phyloP scores from a whole-genome alignment of 2,797 vertebrate genomes.

The Mus spretus region DNA sequence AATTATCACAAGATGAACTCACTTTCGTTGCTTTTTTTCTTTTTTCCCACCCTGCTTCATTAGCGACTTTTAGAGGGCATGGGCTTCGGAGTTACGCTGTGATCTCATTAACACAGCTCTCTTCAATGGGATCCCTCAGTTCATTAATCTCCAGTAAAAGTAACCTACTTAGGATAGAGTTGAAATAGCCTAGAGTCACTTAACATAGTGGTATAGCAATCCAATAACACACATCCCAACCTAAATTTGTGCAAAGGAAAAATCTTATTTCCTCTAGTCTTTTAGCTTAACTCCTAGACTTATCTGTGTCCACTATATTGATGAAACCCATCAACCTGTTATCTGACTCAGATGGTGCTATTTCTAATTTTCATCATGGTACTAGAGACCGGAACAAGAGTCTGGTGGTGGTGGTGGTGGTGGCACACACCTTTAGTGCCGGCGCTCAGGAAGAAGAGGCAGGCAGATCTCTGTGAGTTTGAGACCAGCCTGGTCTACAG shows the following conservation, averaged over 20 bases:
- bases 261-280: not conserved
- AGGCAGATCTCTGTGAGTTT: not conserved
- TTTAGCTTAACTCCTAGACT: slow-evolving; percentile 11
- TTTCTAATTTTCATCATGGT: not conserved
- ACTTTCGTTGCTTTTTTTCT: not conserved
- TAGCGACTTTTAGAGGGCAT: slow-evolving; percentile 28
- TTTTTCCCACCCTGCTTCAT: not conserved
- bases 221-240: not conserved
- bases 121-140: slow-evolving; percentile 47
- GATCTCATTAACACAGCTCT: slow-evolving; percentile 52
- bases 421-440: not conserved
- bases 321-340: not conserved
- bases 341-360: not conserved
- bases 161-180: slow-evolving; percentile 40
- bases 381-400: not conserved
- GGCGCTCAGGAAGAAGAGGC: not conserved
- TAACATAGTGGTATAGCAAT: slow-evolving; percentile 5
- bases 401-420: not conserved
- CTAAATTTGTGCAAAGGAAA: slow-evolving; percentile 11
- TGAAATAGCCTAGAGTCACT: slow-evolving; percentile 63
- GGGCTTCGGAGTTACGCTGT: slow-evolving; percentile 24
- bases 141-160: slow-evolving; percentile 69
- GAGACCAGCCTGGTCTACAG: not conserved
- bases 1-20: not conserved
- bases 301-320: not conserved